These are phyloP conservation scores for Hydrocynus forskahlii DNA, from an alignment of 2,797 vertebrate genomes.

Conservation along the genomic window DNA sequence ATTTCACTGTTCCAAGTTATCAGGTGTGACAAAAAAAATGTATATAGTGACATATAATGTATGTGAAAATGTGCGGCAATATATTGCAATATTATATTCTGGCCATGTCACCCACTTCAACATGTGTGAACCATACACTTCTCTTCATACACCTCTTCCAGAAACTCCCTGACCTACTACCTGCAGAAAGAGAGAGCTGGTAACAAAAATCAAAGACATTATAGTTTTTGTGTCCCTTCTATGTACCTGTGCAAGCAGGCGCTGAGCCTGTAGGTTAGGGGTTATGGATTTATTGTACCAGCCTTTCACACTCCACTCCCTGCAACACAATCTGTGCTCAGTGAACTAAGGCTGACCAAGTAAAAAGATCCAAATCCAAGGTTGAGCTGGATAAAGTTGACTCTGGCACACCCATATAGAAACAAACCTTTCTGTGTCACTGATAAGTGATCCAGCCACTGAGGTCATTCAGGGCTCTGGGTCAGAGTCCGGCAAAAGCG, in stretches of 20 bases:
- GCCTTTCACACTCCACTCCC: slow-evolving; percentile 2
- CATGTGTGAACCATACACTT: too few relatives aligned
- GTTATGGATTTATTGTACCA: slow-evolving; percentile 9
- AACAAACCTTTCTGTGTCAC: not conserved
- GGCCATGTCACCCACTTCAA: too few relatives aligned
- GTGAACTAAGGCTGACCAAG: not conserved
- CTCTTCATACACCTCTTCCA: not conserved
- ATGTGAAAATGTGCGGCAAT: too few relatives aligned
- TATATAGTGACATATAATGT: too few relatives aligned
- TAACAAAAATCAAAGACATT: slow-evolving; percentile 55
- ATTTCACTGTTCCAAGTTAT: too few relatives aligned
- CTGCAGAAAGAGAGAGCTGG: slow-evolving; percentile 40
- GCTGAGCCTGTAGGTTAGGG: not conserved
- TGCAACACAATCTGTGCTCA: not conserved
- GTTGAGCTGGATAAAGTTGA: not conserved
- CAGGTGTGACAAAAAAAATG: too few relatives aligned
- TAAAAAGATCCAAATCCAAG: not conserved
- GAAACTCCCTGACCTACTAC: slow-evolving; percentile 37
- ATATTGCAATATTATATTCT: too few relatives aligned
- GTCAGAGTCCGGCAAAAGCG: too few relatives aligned
- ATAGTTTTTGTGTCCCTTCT: slow-evolving; percentile 35
- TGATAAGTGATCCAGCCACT: not conserved
- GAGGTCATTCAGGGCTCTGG: not conserved
- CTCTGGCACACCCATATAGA: not conserved
- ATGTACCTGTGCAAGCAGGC: slow-evolving; percentile 23